Base-by-base conservation (phyloP, 2,797 vertebrate genomes). In the Platyrinchus mystaceus region DNA sequence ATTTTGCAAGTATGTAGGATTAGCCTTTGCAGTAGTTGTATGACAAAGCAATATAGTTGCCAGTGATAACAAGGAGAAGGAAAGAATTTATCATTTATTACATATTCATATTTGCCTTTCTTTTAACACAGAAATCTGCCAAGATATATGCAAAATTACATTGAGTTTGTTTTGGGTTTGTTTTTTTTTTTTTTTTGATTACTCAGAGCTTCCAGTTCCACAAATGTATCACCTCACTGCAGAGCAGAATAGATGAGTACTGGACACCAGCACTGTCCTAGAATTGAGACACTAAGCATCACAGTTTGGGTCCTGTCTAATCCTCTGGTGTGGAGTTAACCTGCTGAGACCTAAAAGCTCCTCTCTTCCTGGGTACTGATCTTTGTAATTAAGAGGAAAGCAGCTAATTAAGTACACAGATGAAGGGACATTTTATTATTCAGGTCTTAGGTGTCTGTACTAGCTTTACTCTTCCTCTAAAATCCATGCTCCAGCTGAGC, bases 1-100 rank as follows among this genome's bases (percentile, higher is more conserved):
- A 97, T 97, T 97, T 97, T 97, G 88, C 95, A 97, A 98, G 96
- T 97, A 97, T 96, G 96, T 95, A 96, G 97, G 98, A 98, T 98
- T 98, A 98, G 96, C 93, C 50, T 94, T 91, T 68, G 89, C 93
- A 94, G 94, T 93, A 93, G 89, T 97, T 97, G 91, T 95, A 96
- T 97, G 97, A 98, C 97, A 97, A 98, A 98, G 97, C 97, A 96
- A 82, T 97, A 97, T 89, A 97, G 90, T 96, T 89, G 46, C 70
- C 80, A 91, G 84, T 94, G 96, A 96, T 97, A 97, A 97, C 62
- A 87, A 47, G 46, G 63, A 94, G 74, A 75, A 93, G 56, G 87
- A 90, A 93, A 93, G 76, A 94, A 96, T 76, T 83, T 90, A 79
- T 92, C 36, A 95, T 93, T 94, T 82, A 71, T 94, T 96, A 92